phyloP scores from a whole-genome alignment of 2,797 vertebrate genomes.

The Sarcophilus harrisii region DNA sequence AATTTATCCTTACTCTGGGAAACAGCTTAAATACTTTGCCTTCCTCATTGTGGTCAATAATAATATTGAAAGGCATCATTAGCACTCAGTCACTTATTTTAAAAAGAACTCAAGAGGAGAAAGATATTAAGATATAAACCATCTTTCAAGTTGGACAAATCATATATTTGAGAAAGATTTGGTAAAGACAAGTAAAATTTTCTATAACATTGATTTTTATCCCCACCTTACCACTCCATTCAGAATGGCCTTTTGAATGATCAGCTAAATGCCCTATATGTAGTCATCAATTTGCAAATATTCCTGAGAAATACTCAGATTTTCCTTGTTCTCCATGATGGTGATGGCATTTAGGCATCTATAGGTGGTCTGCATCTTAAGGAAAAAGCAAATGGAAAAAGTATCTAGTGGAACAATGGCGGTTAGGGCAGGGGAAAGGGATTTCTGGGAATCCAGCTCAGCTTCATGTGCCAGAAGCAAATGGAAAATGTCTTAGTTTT shows the following conservation, averaged over 20 bases:
- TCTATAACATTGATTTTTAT: neutral
- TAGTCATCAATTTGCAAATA: neutral
- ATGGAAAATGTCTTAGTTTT: slow-evolving; percentile 47
- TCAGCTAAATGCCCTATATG: neutral
- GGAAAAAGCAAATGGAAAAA: neutral
- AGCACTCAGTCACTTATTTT: neutral
- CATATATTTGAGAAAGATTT: neutral
- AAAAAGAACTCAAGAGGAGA: neutral
- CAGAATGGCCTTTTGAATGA: neutral
- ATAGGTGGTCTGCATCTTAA: neutral
- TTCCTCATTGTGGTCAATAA: neutral
- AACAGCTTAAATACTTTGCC: neutral
- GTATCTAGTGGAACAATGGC: neutral
- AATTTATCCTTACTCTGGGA: neutral
- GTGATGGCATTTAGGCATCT: neutral
- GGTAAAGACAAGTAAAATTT: neutral
- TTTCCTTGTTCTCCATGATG: neutral
- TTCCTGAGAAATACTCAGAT: neutral
- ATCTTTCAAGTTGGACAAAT: neutral
- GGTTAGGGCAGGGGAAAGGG: neutral
- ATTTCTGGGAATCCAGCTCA: slow-evolving; percentile 1
- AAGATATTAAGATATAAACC: neutral
- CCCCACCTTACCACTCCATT: neutral
- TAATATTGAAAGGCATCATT: neutral
- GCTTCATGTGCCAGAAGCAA: slow-evolving; percentile 16